These are phyloP conservation scores for Orthonevra nobilis DNA, from an alignment of 2,888 invertebrate genomes.

Conservation along the genomic window DNA sequence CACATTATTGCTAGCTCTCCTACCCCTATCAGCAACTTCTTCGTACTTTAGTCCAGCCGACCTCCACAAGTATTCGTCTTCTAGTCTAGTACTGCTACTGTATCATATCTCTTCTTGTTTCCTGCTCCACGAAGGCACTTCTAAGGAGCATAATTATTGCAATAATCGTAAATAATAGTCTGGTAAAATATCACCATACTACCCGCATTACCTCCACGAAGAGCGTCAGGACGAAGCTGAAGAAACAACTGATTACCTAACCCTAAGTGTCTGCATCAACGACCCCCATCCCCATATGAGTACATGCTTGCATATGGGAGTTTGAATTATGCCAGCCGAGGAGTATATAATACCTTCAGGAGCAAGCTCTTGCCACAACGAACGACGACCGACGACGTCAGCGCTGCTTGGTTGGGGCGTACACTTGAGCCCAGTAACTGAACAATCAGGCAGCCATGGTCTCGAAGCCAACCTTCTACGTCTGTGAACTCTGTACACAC, in stretches of 20 bases:
- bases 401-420: conserved; percentile 35
- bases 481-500: conserved; percentile 16
- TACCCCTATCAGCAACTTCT: conserved; percentile 7
- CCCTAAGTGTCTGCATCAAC: conserved; percentile 57
- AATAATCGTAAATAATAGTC: conserved; percentile 72
- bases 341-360: conserved; percentile 63
- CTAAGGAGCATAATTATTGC: conserved; percentile 71
- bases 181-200: conserved; percentile 63
- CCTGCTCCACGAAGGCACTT: conserved; percentile 32
- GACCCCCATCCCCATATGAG: conserved; percentile 29
- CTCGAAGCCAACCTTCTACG: conserved; percentile 18
- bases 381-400: neutral
- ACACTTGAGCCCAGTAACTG: neutral
- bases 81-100: conserved; percentile 4
- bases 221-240: conserved; percentile 13
- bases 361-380: conserved; percentile 39
- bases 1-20: conserved; percentile 35
- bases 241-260: conserved; percentile 55
- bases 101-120: conserved; percentile 13
- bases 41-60: neutral
- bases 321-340: conserved; percentile 56
- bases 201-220: conserved; percentile 49
- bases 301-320: conserved; percentile 62
- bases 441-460: conserved; percentile 16
- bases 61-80: neutral